Evolutionary conservation across 2,797 vertebrate species (phyloP), one percentile per base, ranked within the genome.

Genomic region (Argya squamiceps): DNA sequence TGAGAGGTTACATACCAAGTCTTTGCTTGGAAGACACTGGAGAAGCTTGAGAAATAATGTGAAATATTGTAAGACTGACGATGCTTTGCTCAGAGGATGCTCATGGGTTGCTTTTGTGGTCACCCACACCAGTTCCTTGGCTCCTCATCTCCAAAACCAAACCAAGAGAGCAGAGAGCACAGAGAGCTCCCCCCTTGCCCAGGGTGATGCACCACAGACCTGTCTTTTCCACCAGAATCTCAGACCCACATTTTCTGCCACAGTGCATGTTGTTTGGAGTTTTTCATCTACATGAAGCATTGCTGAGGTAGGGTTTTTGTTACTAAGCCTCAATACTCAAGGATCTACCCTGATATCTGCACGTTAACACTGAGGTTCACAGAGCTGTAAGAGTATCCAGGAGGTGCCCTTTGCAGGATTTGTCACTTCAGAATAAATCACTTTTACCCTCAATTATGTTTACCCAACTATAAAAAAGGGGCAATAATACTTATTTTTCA

Each of bases 401-500:
- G 49, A 82, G n/a, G 10, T 65, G 34, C 21, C 43, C 68, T 58
- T 37, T 22, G 39, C 37, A 76, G 32, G n/a, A 59, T 62, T 41
- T 84, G n/a, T 76, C 70, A 77, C 70, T 73, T 82, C 49, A 50
- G 49, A 89, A 49, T 43, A 91, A 89, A 52, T 64, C 29, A 26
- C 29, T 89, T 82, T 89, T 82, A 43, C 17, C 26, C 36, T 95
- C 85, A 73, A 46, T 59, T 81, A 78, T 68, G 52, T 76, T 87
- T 60, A 89, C 30, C 34, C 75, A 94, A 39, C 56, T 74, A 71
- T 71, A 92, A 94, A 95, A 95, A 60, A 56, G 27, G 19, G 49
- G 49, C 46, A 93, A 73, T 82, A 92, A 76, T 49, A 84, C 81
- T 91, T 89, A 84, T 73, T 84, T 94, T 94, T 44, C 69, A 16